Evolutionary conservation across 2,888 invertebrate genomes (phyloP), one percentile per base, ranked within the genome.

Genomic region (Cerceris rybyensis): DNA sequence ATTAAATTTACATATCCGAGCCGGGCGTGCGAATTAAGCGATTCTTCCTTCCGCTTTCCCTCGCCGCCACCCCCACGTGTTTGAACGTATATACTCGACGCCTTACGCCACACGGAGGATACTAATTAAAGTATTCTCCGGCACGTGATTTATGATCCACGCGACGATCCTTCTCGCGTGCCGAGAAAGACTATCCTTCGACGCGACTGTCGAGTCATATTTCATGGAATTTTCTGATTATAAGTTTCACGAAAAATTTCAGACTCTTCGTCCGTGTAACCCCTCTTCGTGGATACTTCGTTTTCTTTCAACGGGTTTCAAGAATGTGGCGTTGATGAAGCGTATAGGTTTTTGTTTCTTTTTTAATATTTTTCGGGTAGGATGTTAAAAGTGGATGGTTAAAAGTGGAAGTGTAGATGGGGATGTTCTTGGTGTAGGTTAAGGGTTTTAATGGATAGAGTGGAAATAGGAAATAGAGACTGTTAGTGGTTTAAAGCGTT

Each of bases 1-100:
- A 88, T 88, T 88, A 88, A 89, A 90, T 89, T 90, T 88, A 88
- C 88, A 88, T 90, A 88, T 86, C 82, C 86, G 78, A 73, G 73
- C 66, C 57, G 74, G 61, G 69, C 70, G 79, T 42, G 80, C 75
- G 83, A 85, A 85, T 85, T 85, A 85, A 85, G 86, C 86, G 86
- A 85, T 86, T 83, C 86, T 80, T 83, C 80, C 85, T 79, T 83
- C 81, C 78, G 79, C 60, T 85, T 80, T 65, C 16, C 42, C 60
- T 52, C 41, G n/a, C 55, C 59, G 54, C 52, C 39, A 39, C 46
- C 59, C 46, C 41, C 57, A 28, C 28, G 28, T 7, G 17, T 9
- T 16, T 6, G 52, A 50, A 54, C 58, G 70, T 52, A 14, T 14
- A 66, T 67, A 28, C 39, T 61, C 58, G 46, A 55, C 63, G 41